Evolutionary conservation across 2,113 vertebrate species (phyloP), one percentile per base, ranked within the genome.

Genomic region (Sakesphorus luctuosus): DNA sequence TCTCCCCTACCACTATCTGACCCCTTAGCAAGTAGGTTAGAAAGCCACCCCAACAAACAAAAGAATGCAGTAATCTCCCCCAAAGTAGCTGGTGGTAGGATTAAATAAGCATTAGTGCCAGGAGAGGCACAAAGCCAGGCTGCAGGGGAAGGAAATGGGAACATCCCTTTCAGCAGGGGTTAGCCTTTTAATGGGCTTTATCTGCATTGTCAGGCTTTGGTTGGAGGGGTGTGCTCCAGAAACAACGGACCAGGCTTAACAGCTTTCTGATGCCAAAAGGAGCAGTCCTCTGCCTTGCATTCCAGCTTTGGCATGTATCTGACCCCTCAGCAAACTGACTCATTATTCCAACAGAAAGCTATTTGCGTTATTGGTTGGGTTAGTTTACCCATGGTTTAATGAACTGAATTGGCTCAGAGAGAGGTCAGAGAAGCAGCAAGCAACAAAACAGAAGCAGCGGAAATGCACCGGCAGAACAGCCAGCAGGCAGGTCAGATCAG

Each of bases 81-180:
- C 14, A 71, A 3, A 94, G 24, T 92, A 94, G 76, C 61, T 75
- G 56, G 55, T 86, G 76, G 86, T 74, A 90, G 91, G 91, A 96
- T 97, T 96, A 94, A 96, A 74, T 40, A 69, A 69, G 59, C 35
- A 63, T 95, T 95, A 96, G 77, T 77, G 69, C 80, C 87, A 78
- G 65, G 36, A 95, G 76, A 46, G 81, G 68, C 76, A 97, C 94
- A 96, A 97, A 95, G 84, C 46, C 76, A 92, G 40, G 47, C 65
- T 84, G n/a, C 7, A 25, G 65, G 94, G 91, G 95, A 96, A 90
- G 96, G 96, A 97, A 97, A 73, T 78, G 43, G 83, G 94, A 94
- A 90, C 96, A 96, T 95, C 95, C 80, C 73, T 96, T 97, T 91
- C 96, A 92, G 95, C 94, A 91, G 94, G 90, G 95, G 89, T 92